Evolutionary conservation across 2,797 vertebrate species (phyloP).

Genomic region (Apogon talboti): DNA sequence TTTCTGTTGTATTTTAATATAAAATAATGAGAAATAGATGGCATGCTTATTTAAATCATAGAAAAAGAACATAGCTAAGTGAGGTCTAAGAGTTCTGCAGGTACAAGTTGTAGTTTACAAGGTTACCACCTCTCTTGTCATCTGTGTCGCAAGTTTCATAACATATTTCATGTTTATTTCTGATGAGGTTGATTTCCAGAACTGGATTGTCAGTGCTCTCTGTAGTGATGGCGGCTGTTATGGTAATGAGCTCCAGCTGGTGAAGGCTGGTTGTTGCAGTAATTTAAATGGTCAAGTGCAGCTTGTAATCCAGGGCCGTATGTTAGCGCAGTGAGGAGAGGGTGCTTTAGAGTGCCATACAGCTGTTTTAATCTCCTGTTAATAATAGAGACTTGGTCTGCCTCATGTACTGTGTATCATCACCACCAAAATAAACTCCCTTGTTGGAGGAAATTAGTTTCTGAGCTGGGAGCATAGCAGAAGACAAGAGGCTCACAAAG

Average conservation of each 20-base stretch:
- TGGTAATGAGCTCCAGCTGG: slow-evolving; percentile 95
- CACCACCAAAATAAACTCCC: slow-evolving; percentile 80
- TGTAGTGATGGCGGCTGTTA: slow-evolving; percentile 61
- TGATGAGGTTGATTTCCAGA: slow-evolving; percentile 53
- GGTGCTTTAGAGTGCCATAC: slow-evolving; percentile 93
- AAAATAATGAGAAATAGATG: too few species aligned
- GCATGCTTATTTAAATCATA: too few species aligned
- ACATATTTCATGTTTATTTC: slow-evolving; percentile 46
- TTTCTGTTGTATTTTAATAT: background rate
- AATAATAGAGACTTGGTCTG: slow-evolving; percentile 90
- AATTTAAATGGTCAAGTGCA: slow-evolving; percentile 99
- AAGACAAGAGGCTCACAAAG: slow-evolving; percentile 76
- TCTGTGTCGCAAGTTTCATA: slow-evolving; percentile 1
- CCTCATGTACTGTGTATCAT: slow-evolving; percentile 85
- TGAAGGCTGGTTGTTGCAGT: slow-evolving; percentile 93
- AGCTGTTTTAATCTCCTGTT: slow-evolving; percentile 98
- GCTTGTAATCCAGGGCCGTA: slow-evolving; percentile 94
- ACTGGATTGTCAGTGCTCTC: slow-evolving; percentile 58
- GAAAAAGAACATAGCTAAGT: background rate
- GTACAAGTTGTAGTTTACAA: background rate
- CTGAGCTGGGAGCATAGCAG: slow-evolving; percentile 66
- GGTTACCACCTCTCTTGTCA: background rate
- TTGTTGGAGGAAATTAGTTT: slow-evolving; percentile 81
- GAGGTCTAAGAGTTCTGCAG: too few species aligned
- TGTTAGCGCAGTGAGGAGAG: slow-evolving; percentile 90